Percentiles rank a stretch among this genome's conserved stretches.
These are phyloP conservation scores for Cantharis lateralis DNA, from an alignment of 2,888 invertebrate species.

Conservation along the genomic window DNA sequence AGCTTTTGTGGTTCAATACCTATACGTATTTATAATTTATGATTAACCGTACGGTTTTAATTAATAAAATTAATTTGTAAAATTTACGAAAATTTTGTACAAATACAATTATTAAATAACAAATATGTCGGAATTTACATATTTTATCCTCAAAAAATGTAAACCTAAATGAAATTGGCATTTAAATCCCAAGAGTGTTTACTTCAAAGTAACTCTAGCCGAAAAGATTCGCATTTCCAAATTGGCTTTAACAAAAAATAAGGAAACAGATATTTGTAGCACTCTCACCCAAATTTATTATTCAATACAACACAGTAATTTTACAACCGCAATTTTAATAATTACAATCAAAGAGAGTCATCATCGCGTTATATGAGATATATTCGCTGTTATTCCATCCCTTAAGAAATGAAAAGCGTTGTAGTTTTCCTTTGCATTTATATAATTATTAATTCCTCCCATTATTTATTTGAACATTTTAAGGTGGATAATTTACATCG, in stretches of 20 bases:
- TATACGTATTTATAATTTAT: too few species aligned
- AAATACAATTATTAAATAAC: background rate
- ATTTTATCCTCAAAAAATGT: background rate
- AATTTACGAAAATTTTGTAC: background rate
- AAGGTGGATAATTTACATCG: conserved; percentile 9
- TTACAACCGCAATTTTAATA: background rate
- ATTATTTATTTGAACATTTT: background rate
- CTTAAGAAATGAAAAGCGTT: too few species aligned
- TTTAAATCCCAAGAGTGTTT: background rate
- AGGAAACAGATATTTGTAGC: background rate
- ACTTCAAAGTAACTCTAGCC: background rate
- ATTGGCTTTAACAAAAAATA: background rate
- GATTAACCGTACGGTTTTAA: background rate
- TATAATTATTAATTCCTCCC: background rate
- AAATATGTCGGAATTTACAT: background rate
- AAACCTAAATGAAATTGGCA: background rate
- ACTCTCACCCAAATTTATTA: background rate
- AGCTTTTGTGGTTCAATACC: background rate
- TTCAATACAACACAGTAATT: background rate
- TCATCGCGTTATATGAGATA: background rate
- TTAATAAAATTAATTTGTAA: background rate
- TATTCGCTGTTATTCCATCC: too few species aligned
- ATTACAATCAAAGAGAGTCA: background rate
- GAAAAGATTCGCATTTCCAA: background rate
- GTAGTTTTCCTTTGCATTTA: background rate